These are phyloP conservation scores for Stigmatopora nigra DNA, from an alignment of 2,113 vertebrate genomes.

Conservation along the genomic window DNA sequence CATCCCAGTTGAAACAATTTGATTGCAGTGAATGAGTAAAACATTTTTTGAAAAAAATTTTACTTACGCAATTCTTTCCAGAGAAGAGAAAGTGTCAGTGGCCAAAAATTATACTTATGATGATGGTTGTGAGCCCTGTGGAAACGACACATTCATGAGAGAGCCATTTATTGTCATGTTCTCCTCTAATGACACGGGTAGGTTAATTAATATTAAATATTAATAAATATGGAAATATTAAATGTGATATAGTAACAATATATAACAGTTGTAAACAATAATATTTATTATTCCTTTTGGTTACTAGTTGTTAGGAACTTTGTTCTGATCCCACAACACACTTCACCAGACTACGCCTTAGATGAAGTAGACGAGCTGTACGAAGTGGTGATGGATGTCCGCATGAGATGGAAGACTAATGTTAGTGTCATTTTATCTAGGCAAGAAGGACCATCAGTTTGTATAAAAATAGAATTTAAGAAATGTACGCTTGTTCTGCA, in stretches of 20 bases:
- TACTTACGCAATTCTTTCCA: constrained; percentile 33
- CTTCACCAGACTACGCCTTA: constrained; percentile 70
- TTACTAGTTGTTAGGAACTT: constrained; percentile 52
- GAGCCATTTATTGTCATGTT: constrained; percentile 88
- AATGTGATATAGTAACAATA: not conserved
- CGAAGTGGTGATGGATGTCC: constrained; percentile 74
- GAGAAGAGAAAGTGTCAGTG: constrained; percentile 71
- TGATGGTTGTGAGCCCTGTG: constrained; percentile 70
- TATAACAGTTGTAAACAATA: not conserved
- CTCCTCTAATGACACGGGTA: constrained; percentile 63
- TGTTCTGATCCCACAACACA: constrained; percentile 80
- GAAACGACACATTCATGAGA: constrained; percentile 75
- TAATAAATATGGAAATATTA: not conserved
- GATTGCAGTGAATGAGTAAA: not conserved
- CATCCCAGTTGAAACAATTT: no score
- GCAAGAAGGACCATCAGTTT: not conserved
- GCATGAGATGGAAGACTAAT: constrained; percentile 72
- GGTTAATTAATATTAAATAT: not conserved
- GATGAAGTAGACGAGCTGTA: constrained; percentile 76
- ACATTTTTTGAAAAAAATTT: no score
- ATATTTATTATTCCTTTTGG: not conserved
- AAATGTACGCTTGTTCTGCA: constrained; percentile 32
- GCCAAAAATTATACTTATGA: constrained; percentile 76
- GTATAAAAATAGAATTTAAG: not conserved
- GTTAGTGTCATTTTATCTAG: constrained; percentile 55